These are phyloP conservation scores for Anoplopoma fimbria DNA, from an alignment of 2,113 vertebrate genomes.

Conservation along the genomic window DNA sequence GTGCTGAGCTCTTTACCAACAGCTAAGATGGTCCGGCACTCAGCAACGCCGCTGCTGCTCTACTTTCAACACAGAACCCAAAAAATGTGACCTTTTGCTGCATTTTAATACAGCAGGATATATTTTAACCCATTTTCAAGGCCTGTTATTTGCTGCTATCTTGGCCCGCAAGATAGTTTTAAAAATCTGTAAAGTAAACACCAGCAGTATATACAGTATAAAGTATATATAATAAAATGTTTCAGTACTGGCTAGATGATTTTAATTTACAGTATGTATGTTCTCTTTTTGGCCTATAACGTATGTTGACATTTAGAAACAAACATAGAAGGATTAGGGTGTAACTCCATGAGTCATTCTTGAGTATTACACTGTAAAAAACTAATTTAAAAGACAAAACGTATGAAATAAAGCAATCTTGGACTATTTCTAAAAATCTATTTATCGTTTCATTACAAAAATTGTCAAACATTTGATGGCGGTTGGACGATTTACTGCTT, in stretches of 20 bases:
- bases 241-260: too few relatives aligned
- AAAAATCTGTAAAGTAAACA: too few relatives aligned
- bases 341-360: background rate
- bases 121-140: background rate
- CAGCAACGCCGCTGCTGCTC: constrained; percentile 47
- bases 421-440: background rate
- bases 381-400: too few relatives aligned
- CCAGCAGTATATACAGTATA: too few relatives aligned
- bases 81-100: background rate
- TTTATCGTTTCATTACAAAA: background rate
- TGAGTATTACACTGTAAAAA: background rate
- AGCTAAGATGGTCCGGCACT: constrained; percentile 63
- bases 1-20: constrained; percentile 80
- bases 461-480: background rate
- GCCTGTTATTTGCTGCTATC: background rate
- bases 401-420: background rate
- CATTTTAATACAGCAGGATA: background rate
- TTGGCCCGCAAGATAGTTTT: background rate
- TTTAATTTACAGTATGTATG: too few relatives aligned
- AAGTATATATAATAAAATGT: too few relatives aligned
- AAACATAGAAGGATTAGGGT: background rate
- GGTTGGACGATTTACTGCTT: background rate
- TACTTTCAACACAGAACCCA: constrained; percentile 29
- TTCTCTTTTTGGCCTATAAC: background rate
- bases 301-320: background rate